Base-by-base conservation (phyloP, 35 echinoderm and acorn worm genomes). In the Diadema setosum region DNA sequence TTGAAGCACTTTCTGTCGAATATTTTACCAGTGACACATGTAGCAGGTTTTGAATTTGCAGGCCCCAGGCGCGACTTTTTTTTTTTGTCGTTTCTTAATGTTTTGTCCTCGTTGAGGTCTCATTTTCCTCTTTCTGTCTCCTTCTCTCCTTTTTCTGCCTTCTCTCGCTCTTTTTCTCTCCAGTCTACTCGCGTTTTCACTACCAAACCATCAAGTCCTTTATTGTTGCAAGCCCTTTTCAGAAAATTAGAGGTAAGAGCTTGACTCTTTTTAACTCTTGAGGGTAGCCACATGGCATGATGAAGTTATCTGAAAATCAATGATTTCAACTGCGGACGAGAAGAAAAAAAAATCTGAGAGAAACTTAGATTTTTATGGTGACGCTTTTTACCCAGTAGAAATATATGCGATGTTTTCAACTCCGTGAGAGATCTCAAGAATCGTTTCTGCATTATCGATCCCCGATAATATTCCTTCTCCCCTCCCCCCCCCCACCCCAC, bases 1-100 rank as follows among this genome's bases (percentile, higher is more conserved):
- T 78, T 78, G 73, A 23, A 78, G 73, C 73, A 78, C 73, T 78
- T 78, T 78, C 34, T 41, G 29, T 78, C 73, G 73, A 78, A 78
- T 78, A 78, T 78, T 78, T 78, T 44, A 78, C 39, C 73, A 78
- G 73, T 78, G 73, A 78, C 73, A 78, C 73, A 78, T 78, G 73
- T 78, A 78, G 73, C 73, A 78, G 73, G 73, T 78, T 78, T 78
- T 42, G 73, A 78, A 78, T 78, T 78, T 41, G 40, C 36, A 41
- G 37, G 29, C 73, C 73, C 73, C 35, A 78, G 35, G 73, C 73
- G 73, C 44, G 35, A 21, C 40, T 78, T 39, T n/a, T n/a, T n/a
- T n/a, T n/a, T n/a, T n/a, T n/a, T n/a, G n/a, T n/a, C n/a, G n/a
- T n/a, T n/a, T n/a, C n/a, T n/a, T n/a, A n/a, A n/a, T n/a, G n/a